These are phyloP conservation scores for Heliothis subflexa DNA, from an alignment of 1,140 invertebrate genomes.

Conservation along the genomic window DNA sequence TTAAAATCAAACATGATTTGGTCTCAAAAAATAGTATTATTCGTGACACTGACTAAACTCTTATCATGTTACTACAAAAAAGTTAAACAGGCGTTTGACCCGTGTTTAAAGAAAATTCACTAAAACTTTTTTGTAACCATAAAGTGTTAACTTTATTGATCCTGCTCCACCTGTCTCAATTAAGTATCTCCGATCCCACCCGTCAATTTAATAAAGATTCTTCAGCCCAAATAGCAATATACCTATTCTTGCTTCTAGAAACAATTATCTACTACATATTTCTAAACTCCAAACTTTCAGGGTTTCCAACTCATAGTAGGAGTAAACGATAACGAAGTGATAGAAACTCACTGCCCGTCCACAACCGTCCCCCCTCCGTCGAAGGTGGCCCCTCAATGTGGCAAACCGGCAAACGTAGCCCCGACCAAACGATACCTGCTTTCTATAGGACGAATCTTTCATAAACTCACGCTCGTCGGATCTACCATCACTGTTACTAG, in stretches of 20 bases:
- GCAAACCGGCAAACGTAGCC: conserved; percentile 73
- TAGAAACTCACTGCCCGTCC: conserved; percentile 72
- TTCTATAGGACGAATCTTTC: conserved; percentile 98
- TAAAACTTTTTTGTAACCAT: no score
- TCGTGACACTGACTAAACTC: no score
- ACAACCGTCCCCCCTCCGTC: conserved; percentile 82
- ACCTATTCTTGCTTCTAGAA: no score
- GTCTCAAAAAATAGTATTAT: no score
- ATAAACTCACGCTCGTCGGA: conserved; percentile 94
- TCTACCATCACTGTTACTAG: conserved; percentile 96
- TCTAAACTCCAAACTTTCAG: conserved; percentile 77
- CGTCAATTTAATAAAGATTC: no score
- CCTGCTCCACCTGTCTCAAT: no score
- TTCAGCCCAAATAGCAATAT: no score
- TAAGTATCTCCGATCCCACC: no score
- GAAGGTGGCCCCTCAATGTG: conserved; percentile 80
- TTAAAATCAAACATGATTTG: neutral
- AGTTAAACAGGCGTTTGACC: no score
- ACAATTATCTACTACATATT: neutral
- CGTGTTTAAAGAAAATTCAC: no score
- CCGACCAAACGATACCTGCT: conserved; percentile 91
- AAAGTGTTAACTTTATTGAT: no score
- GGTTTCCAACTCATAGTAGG: conserved; percentile 95
- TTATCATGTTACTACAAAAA: no score
- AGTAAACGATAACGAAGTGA: conserved; percentile 78